phyloP scores from a whole-genome alignment of 2,797 vertebrate species.

The Sparidentex hasta region DNA sequence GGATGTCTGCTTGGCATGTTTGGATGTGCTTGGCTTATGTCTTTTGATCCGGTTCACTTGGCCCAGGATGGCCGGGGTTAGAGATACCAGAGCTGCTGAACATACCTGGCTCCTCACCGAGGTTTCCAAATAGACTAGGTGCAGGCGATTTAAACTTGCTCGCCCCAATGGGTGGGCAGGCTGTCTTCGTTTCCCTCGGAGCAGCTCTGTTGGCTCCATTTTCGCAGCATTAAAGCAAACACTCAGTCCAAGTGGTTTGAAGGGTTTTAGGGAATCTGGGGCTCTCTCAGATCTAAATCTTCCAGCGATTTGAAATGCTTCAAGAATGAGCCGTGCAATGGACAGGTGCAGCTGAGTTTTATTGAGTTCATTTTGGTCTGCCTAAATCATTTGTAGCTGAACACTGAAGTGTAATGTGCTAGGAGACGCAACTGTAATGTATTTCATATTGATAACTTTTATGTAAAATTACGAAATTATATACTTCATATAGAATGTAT shows the following conservation, averaged over 20 bases:
- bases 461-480: too few relatives aligned
- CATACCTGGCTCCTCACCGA: slow-evolving; percentile 61
- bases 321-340: slow-evolving; percentile 3
- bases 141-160: slow-evolving; percentile 46
- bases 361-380: slow-evolving; percentile 8
- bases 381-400: background rate
- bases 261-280: slow-evolving; percentile 32
- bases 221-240: slow-evolving; percentile 40
- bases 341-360: slow-evolving; percentile 24
- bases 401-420: background rate
- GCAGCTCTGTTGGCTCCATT: slow-evolving; percentile 35
- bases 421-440: background rate
- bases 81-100: slow-evolving; percentile 73
- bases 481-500: too few relatives aligned
- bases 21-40: slow-evolving; percentile 51
- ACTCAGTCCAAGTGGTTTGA: slow-evolving; percentile 15
- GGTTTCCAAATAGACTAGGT: slow-evolving; percentile 58
- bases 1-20: slow-evolving; percentile 51
- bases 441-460: too few relatives aligned
- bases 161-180: slow-evolving; percentile 35
- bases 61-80: slow-evolving; percentile 27
- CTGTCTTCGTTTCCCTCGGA: slow-evolving; percentile 15
- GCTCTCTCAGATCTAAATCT: slow-evolving; percentile 17
- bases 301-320: slow-evolving; percentile 31
- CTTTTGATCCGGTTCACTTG: slow-evolving; percentile 43